Evolutionary conservation across 1,140 invertebrate genomes (phyloP).

Genomic region (Melanaphis sacchari): DNA sequence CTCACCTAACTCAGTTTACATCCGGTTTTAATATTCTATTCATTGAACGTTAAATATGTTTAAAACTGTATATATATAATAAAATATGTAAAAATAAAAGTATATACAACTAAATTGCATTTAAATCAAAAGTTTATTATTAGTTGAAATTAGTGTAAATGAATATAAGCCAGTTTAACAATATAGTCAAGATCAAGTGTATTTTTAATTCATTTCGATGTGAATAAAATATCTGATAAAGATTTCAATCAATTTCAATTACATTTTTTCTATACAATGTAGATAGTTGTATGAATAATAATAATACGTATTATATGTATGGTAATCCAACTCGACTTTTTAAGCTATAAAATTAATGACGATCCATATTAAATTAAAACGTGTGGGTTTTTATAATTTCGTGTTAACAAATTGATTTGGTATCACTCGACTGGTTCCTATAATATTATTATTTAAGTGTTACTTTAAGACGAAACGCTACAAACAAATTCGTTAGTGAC

Average conservation of each 20-base stretch:
- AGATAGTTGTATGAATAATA: not conserved
- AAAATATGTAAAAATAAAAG: too few species aligned
- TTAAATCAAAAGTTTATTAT: not conserved
- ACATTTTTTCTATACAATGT: not conserved
- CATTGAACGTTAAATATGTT: not conserved
- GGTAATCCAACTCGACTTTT: not conserved
- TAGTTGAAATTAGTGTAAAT: not conserved
- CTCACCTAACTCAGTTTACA: not conserved
- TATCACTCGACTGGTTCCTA: not conserved
- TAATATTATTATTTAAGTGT: too few species aligned
- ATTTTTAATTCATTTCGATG: not conserved
- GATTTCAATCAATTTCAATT: not conserved
- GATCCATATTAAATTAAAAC: not conserved
- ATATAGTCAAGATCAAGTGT: not conserved
- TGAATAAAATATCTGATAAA: constrained; percentile 6
- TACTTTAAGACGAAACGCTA: not conserved
- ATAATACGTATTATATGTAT: not conserved
- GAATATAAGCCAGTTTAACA: not conserved
- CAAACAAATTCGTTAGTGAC: not conserved
- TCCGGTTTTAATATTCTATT: not conserved
- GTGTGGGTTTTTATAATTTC: not conserved
- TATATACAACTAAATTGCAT: not conserved
- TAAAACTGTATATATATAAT: not conserved
- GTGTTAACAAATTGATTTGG: not conserved
- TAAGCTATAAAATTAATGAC: not conserved